Percentiles rank a stretch among this genome's conserved stretches.
phyloP scores from a whole-genome alignment of 2,888 invertebrate genomes.

The Agonopterix subpropinquella region DNA sequence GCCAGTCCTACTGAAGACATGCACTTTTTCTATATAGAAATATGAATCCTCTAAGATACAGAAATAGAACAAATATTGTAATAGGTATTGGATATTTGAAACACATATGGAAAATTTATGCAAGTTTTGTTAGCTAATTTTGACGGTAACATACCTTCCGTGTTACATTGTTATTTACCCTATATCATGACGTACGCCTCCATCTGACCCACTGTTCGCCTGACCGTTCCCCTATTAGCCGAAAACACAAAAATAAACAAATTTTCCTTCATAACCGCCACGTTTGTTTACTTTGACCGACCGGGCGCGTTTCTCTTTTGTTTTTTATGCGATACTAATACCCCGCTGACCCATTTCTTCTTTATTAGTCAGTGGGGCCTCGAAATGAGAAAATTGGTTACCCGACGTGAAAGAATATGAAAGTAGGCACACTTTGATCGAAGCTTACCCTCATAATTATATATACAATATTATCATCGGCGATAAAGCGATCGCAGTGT shows the following conservation, averaged over 20 bases:
- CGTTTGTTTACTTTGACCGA: conserved; percentile 7
- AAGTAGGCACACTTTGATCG: neutral
- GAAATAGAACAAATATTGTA: too few relatives aligned
- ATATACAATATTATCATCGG: too few relatives aligned
- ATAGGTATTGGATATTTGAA: too few relatives aligned
- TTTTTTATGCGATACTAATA: conserved; percentile 23
- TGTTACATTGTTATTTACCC: too few relatives aligned
- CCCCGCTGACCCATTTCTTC: conserved; percentile 20
- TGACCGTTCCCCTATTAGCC: conserved; percentile 3
- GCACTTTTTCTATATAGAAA: too few relatives aligned
- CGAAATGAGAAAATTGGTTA: conserved; percentile 12
- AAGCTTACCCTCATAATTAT: too few relatives aligned
- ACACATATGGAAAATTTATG: too few relatives aligned
- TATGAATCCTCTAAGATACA: too few relatives aligned
- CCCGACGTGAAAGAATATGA: neutral
- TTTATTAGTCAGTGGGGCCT: conserved; percentile 20
- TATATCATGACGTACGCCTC: neutral
- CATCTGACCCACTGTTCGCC: conserved; percentile 4
- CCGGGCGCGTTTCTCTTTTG: conserved; percentile 12
- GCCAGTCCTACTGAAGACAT: too few relatives aligned
- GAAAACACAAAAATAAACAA: conserved; percentile 1
- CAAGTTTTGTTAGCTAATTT: too few relatives aligned
- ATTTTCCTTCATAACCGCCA: conserved; percentile 11
- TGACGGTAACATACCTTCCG: too few relatives aligned
- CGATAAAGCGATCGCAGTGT: too few relatives aligned